phyloP scores from a whole-genome alignment of 1,140 invertebrate genomes.

The Argopecten irradians region DNA sequence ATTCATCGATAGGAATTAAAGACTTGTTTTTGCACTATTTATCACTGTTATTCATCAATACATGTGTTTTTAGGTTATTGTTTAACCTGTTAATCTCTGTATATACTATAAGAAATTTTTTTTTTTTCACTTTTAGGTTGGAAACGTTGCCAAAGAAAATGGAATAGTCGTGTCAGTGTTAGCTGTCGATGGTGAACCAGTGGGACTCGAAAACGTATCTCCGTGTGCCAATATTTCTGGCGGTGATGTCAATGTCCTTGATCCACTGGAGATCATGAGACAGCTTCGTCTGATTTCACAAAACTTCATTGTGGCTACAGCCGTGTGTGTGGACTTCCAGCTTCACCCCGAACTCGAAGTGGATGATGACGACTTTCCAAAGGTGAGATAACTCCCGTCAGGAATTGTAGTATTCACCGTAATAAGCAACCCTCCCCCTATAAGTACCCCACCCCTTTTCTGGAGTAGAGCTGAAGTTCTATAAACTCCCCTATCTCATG shows the following conservation, averaged over 20 bases:
- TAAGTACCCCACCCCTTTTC: too few relatives aligned
- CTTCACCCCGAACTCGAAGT: constrained; percentile 67
- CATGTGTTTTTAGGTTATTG: neutral
- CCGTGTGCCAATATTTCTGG: constrained; percentile 66
- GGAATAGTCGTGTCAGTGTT: constrained; percentile 68
- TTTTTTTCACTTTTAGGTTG: constrained; percentile 61
- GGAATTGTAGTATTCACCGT: neutral
- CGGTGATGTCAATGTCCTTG: constrained; percentile 69
- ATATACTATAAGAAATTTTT: neutral
- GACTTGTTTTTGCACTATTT: too few relatives aligned
- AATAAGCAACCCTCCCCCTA: too few relatives aligned
- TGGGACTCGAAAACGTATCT: constrained; percentile 62
- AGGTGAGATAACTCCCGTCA: constrained; percentile 51
- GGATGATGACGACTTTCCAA: constrained; percentile 62
- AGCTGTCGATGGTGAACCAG: constrained; percentile 66
- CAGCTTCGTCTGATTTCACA: constrained; percentile 69
- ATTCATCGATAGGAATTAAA: neutral
- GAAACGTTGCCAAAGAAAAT: constrained; percentile 66
- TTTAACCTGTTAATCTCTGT: too few relatives aligned
- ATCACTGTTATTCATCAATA: neutral
- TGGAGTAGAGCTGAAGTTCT: too few relatives aligned
- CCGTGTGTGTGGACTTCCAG: constrained; percentile 49
- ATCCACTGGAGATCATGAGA: constrained; percentile 68
- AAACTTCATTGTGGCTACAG: constrained; percentile 70
- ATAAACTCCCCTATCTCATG: neutral